These are phyloP conservation scores for Pseudotriccus pelzelni DNA, from an alignment of 2,797 vertebrate genomes.

Conservation along the genomic window DNA sequence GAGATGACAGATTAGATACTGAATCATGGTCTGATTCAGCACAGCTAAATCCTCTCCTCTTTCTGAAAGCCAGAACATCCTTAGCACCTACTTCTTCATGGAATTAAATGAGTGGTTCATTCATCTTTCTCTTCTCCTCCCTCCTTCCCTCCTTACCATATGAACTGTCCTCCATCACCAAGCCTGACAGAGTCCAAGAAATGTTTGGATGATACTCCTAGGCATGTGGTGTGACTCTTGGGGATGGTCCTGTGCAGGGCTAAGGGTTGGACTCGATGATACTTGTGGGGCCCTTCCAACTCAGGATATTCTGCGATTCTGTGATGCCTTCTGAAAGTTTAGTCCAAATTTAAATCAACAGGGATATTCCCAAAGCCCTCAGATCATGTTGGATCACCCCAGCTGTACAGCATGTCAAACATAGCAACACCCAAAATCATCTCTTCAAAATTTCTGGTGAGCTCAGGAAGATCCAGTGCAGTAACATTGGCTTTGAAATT, in stretches of 20 bases:
- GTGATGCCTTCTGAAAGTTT: neutral
- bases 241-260: neutral
- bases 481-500: neutral
- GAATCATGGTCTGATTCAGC: neutral
- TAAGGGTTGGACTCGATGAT: neutral
- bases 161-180: neutral
- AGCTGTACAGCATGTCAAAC: neutral
- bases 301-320: neutral
- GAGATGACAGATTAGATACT: neutral
- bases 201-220: neutral
- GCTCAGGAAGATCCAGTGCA: neutral
- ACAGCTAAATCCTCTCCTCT: neutral
- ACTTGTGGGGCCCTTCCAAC: neutral
- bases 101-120: neutral
- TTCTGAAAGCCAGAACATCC: neutral
- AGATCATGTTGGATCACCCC: neutral
- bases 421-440: neutral
- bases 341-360: neutral
- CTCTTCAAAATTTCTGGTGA: neutral
- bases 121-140: neutral
- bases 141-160: accelerated
- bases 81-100: neutral
- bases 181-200: neutral
- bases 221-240: neutral
- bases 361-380: neutral